These are phyloP conservation scores for Ormyrus thymus DNA, from an alignment of 2,888 invertebrate genomes.

Conservation along the genomic window DNA sequence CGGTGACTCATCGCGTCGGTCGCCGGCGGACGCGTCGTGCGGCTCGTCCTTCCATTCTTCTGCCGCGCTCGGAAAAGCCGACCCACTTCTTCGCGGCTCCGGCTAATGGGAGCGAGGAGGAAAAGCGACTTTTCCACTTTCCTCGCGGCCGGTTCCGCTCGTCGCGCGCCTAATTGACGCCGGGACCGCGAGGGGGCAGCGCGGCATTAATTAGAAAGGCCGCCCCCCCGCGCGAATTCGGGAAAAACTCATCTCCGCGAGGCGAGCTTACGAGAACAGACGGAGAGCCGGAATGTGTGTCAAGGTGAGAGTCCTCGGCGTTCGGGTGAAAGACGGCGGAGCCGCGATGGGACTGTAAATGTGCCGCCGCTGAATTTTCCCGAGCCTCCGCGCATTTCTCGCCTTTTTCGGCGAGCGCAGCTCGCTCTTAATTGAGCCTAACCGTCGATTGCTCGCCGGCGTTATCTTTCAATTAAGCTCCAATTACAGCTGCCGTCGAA, in stretches of 20 bases:
- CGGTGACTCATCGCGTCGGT: too few relatives aligned
- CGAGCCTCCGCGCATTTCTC: not conserved
- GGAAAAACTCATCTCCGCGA: not conserved
- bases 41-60: too few relatives aligned
- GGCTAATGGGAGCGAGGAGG: slow-evolving; percentile 23
- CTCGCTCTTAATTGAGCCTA: too few relatives aligned
- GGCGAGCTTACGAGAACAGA: not conserved
- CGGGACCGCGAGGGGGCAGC: too few relatives aligned
- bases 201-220: too few relatives aligned
- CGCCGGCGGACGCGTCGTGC: too few relatives aligned
- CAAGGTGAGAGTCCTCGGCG: slow-evolving; percentile 46
- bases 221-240: too few relatives aligned
- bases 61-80: not conserved
- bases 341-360: too few relatives aligned
- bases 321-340: slow-evolving; percentile 1
- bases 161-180: not conserved
- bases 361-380: not conserved
- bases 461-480: too few relatives aligned
- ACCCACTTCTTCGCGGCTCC: not conserved
- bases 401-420: not conserved
- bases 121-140: not conserved
- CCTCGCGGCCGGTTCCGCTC: not conserved
- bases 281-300: slow-evolving; percentile 21
- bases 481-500: too few relatives aligned
- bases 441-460: too few relatives aligned